These are phyloP conservation scores for Rafetus swinhoei DNA, from an alignment of 2,113 vertebrate genomes.

Conservation along the genomic window DNA sequence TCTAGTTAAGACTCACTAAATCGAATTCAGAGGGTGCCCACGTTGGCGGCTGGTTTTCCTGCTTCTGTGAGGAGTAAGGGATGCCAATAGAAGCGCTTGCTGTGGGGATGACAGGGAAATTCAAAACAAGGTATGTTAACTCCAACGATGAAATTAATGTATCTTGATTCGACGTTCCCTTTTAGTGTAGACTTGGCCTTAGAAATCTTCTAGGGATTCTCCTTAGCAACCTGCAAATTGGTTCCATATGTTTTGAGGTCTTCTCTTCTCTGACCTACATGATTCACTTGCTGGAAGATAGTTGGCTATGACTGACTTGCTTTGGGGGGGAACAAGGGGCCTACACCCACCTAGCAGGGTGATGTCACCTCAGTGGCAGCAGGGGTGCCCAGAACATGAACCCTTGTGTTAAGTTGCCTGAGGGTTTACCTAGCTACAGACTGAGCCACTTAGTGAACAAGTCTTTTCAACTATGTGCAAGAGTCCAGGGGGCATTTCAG, in stretches of 20 bases:
- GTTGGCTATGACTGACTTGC: background rate
- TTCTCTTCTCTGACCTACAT: background rate
- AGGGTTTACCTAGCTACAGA: background rate
- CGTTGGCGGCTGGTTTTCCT: no score
- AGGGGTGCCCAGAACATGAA: background rate
- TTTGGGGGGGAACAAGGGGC: background rate
- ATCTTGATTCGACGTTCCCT: no score
- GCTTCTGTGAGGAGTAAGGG: no score
- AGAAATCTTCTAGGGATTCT: background rate
- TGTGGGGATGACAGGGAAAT: no score
- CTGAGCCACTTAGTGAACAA: background rate
- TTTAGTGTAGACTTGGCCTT: no score
- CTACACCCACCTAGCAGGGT: background rate
- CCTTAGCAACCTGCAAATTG: background rate
- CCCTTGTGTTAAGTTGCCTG: background rate
- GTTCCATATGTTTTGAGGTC: background rate
- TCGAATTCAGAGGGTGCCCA: no score
- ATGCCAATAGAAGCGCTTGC: no score
- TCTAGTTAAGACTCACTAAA: no score
- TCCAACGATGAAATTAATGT: no score
- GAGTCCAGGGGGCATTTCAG: background rate
- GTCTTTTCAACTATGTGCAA: background rate
- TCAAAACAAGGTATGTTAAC: no score
- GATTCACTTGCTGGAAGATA: background rate
- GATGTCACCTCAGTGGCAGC: background rate